Evolutionary conservation across 2,888 invertebrate species (phyloP), one percentile per base, ranked within the genome.

Genomic region (Parascotia fuliginaria): DNA sequence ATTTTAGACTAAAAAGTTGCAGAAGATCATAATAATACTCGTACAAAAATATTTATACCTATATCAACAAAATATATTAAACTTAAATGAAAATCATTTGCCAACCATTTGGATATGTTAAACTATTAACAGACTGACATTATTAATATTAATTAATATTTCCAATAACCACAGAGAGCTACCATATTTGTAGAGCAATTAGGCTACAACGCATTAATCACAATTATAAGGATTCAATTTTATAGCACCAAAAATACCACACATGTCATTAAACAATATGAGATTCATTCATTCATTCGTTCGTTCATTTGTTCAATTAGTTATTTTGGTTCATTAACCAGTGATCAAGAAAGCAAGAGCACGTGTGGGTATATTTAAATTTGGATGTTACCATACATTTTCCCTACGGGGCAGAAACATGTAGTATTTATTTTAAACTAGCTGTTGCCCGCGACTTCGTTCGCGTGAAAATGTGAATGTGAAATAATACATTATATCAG

Each of bases 271-370:
- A 60, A 50, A 22, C 41, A 40, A 27, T 40, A 13, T 24, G 46
- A 50, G 43, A 59, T 41, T 13, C 24, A 34, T 37, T 50, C 16
- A 34, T 43, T 39, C 24, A n/a, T n/a, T n/a, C n/a, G n/a, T 41
- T 13, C 24, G 32, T 37, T 50, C 16, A 34, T 43, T 39, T 16
- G 39, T 16, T 46, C 48, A 60, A 66, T 60, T 62, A 57, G 63
- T 60, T 67, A 67, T 69, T 65, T 67, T 65, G 16, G 55, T 62
- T 60, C 44, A 51, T 42, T 44, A 41, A 15, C 15, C 6, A 28
- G 11, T 24, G 55, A 57, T 7, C 36, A 38, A 32, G 49, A 31
- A 42, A 29, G 40, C 11, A 39, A 42, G 34, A 19, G 16, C 19
- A 39, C 50, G 31, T 42, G 42, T 42, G 6, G 27, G 5, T 6